Base-by-base conservation (phyloP, 1,140 invertebrate species). In the Nymphalis io region DNA sequence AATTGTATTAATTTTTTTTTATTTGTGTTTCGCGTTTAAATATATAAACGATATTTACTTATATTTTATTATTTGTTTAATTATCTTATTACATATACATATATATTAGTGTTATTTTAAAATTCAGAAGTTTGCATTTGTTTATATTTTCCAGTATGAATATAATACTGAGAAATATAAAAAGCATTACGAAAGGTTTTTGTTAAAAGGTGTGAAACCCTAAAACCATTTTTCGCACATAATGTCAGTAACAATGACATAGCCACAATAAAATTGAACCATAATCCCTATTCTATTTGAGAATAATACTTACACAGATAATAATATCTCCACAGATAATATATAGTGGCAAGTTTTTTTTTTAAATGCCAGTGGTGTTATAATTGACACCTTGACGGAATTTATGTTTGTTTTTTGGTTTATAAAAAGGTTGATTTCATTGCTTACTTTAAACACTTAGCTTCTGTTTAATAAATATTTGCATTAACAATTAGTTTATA, bases 291-390 rank as follows among this genome's bases (percentile, higher is more conserved):
- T 74, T 72, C 72, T 85, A 87, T 85, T 85, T 85, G 81, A 78
- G 80, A 80, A 84, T 79, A 76, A 79, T 79, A 76, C 69, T 67
- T 66, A 80, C 83, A 53, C 68, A 70, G 55, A 70, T 65, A 70
- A 79, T 76, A 76, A 76, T 79, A 76, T 73, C 72, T 70, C 69
- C 70, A 82, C 81, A 81, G 76, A 85, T 83, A 84, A 86, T 87
- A 84, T 79, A 84, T 84, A 80, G 78, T 79, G 73, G 72, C 75
- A 76, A 70, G 60, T 79, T 77, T 81, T 81, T 81, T 33, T 79
- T 78, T 69, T 70, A 75, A 55, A 44, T 44, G 12, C 68, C 75
- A 75, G 68, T 82, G 80, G 83, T 85, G 85, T 88, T 78, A 84
- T 81, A 84, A 83, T 80, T 82, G 76, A 84, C 84, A 75, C 81